Base-by-base conservation (phyloP, 1,140 invertebrate species). In the Eumaeus atala region DNA sequence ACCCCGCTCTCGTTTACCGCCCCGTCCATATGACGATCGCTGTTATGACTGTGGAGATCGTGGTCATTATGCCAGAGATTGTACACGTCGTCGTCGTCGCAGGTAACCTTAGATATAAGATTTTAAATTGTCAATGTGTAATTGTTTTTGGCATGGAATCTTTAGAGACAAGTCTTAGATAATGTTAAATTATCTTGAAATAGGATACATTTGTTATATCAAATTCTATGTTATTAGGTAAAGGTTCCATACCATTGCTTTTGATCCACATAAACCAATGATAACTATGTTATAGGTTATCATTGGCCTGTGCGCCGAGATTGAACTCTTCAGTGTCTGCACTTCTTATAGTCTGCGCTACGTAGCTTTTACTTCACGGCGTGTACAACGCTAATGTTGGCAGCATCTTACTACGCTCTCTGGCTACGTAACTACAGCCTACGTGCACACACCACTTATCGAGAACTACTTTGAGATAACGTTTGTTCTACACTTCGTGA, bases 41-140 rank as follows among this genome's bases (percentile, higher is more conserved):
- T 97, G 96, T 82, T 97, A 97, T 81, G 96, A 97, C 71, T 97
- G 96, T 87, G 95, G 96, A 8, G 94, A 95, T 64, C 89, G 94
- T 48, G 96, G 96, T 3, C 96, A 98, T 73, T 97, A 96, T 87
- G 96, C 96, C 47, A 90, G 96, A 63, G 96, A 97, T 77, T 97
- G 96, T 74, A 91, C 91, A 18, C 89, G 91, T 59, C 91, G 92
- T 62, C 81, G 87, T 36, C 89, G 91, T 59, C 89, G 91, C 90
- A 90, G 84, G 88, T 90, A 69, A 70, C 16, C 42, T 50, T 17
- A 54, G 35, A 48, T 18, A 47, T 50, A 57, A 40, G 40, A 51
- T 28, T n/a, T 58, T 55, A 51, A 18, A 59, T 9, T 59, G n/a
- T 48, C 48, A 34, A 60, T 58, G 42, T 66, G 52, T 68, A 54